Evolutionary conservation across 2,888 invertebrate genomes (phyloP), one percentile per base, ranked within the genome.

Genomic region (Idaea aversata): DNA sequence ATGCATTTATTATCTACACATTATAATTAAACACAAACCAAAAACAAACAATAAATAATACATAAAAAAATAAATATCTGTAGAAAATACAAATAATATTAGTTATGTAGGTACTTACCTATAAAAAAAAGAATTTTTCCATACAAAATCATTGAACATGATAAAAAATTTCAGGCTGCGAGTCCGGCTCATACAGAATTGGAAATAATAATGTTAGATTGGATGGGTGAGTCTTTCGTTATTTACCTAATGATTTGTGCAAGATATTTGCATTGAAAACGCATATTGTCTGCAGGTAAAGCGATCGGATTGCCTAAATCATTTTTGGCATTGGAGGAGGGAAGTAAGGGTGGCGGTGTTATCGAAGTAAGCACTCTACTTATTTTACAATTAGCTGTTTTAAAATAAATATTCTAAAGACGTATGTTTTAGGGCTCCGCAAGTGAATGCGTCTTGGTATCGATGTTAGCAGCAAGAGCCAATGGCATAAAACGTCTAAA

Each of bases 101-200:
- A n/a, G n/a, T n/a, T n/a, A n/a, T n/a, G n/a, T n/a, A 25, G 25
- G 25, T 25, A 25, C n/a, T n/a, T n/a, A n/a, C n/a, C n/a, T 25
- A 25, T 25, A 25, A 25, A 25, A 2, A 25, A 25, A 25, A 2
- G 25, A 25, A 25, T 2, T 25, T 25, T 25, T 25, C 25, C 10
- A 47, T 10, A 47, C 47, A 10, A 7, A 47, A 47, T 47, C 13
- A 47, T 13, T 10, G 7, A 47, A 47, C 5, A 13, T 59, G 16
- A 61, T 70, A 65, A 61, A 70, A 73, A 72, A 83, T 94, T 91
- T 66, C 93, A 98, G 98, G 98, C 98, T 16, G 98, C 99, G n/a
- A 98, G 98, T 92, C 99, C 99, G 3, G 98, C 98, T 3, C 98
- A 98, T 85, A 98, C 99, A 59, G 99, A 99, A 91, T 88, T 99